A percentile compares a stretch with the other conserved stretches of the same genome.
Conservation (phyloP, 2,888 invertebrate species). For the Cancer borealis region DNA sequence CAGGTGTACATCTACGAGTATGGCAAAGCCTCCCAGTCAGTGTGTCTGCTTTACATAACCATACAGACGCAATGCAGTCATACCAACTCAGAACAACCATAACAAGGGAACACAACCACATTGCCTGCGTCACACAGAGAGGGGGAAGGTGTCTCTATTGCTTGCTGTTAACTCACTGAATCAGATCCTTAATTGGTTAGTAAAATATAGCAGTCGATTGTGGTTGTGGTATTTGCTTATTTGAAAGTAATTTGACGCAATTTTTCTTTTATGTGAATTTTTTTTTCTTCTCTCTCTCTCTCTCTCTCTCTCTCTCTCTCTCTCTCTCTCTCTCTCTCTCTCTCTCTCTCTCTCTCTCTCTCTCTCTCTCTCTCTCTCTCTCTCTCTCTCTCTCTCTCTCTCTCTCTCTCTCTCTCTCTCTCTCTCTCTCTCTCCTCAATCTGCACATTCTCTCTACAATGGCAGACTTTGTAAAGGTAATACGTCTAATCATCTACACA, state of each 20-base stretch:
- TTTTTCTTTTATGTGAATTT: neutral
- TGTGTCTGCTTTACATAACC: neutral
- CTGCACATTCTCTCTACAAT: neutral
- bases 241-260: neutral
- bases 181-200: neutral
- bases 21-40: neutral
- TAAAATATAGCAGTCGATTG: neutral
- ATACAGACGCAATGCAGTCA: neutral
- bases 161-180: neutral
- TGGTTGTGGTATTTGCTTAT: neutral
- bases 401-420: neutral
- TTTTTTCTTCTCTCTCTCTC: neutral
- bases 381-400: neutral
- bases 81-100: neutral
- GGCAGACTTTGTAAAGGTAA: too few species aligned
- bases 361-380: neutral
- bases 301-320: neutral
- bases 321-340: constrained; percentile 1
- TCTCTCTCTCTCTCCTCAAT: neutral
- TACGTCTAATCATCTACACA: too few species aligned
- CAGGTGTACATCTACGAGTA: neutral
- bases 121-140: neutral
- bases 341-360: neutral
- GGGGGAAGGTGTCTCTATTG: neutral
- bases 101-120: neutral